These are phyloP conservation scores for Nomada fucata DNA, from an alignment of 2,888 invertebrate genomes.

Conservation along the genomic window DNA sequence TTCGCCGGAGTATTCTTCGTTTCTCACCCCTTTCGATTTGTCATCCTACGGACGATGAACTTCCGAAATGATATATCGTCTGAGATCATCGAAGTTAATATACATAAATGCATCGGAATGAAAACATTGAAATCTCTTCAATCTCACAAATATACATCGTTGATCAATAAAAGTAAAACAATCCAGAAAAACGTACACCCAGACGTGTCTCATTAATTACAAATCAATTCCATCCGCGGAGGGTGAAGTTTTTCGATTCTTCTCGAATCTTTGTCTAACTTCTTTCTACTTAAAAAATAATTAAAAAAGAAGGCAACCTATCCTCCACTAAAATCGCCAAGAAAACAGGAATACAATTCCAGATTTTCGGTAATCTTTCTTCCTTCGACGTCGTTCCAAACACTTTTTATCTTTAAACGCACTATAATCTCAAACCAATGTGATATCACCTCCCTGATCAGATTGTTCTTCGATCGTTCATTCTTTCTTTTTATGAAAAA, in stretches of 20 bases:
- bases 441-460: not conserved
- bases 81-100: slow-evolving; percentile 52
- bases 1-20: slow-evolving; percentile 5
- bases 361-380: slow-evolving; percentile 2
- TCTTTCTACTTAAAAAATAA: not conserved
- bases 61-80: slow-evolving; percentile 23
- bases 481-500: not conserved
- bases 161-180: slow-evolving; percentile 6
- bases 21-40: not conserved
- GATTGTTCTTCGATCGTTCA: slow-evolving; percentile 1
- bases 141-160: slow-evolving; percentile 3
- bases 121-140: slow-evolving; percentile 2
- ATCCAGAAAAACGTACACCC: not conserved
- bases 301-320: slow-evolving; percentile 14
- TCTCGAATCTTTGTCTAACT: not conserved
- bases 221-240: slow-evolving; percentile 29
- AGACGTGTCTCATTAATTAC: not conserved
- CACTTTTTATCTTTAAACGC: slow-evolving; percentile 10
- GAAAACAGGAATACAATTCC: slow-evolving; percentile 45
- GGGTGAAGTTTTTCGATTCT: slow-evolving; percentile 9
- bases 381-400: not conserved
- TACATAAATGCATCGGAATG: slow-evolving; percentile 41
- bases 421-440: not conserved
- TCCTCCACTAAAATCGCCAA: slow-evolving; percentile 5
- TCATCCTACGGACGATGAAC: not conserved